These are phyloP conservation scores for Phortica variegata DNA, from an alignment of 1,140 invertebrate species.

Conservation along the genomic window DNA sequence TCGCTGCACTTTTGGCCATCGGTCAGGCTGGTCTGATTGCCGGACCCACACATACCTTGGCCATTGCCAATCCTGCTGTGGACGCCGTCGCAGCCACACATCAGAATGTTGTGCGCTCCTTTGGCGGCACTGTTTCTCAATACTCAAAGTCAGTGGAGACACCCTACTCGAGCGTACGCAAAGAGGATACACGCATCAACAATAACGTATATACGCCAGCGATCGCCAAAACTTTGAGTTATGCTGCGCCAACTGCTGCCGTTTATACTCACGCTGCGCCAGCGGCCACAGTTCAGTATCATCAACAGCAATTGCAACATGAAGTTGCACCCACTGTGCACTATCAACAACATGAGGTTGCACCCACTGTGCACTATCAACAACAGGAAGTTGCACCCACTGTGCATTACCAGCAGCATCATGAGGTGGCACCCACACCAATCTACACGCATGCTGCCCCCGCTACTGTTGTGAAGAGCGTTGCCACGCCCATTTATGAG, in stretches of 20 bases:
- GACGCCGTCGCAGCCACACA: slow-evolving; percentile 61
- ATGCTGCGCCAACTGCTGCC: slow-evolving; percentile 40
- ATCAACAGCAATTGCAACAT: slow-evolving; percentile 11
- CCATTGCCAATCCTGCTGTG: slow-evolving; percentile 50
- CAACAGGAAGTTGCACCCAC: too few species aligned
- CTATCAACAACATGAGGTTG: too few species aligned
- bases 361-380: too few species aligned
- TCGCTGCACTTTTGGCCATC: slow-evolving; percentile 53
- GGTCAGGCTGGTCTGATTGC: slow-evolving; percentile 24
- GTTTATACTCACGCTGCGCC: slow-evolving; percentile 21
- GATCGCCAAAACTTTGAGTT: slow-evolving; percentile 48
- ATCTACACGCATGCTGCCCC: slow-evolving; percentile 23
- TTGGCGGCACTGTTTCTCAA: slow-evolving; percentile 64
- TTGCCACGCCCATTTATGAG: slow-evolving; percentile 17
- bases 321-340: too few species aligned
- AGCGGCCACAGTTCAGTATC: slow-evolving; percentile 16
- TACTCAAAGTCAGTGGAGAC: slow-evolving; percentile 66
- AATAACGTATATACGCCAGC: slow-evolving; percentile 60
- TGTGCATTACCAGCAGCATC: too few species aligned
- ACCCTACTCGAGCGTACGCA: slow-evolving; percentile 65
- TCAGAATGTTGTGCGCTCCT: slow-evolving; percentile 61
- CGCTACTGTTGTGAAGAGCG: slow-evolving; percentile 22
- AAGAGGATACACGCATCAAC: slow-evolving; percentile 63
- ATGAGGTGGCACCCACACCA: too few species aligned
- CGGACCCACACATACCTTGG: slow-evolving; percentile 25